Evolutionary conservation across 2,797 vertebrate genomes (phyloP).

Genomic region (Sebastes dallii): DNA sequence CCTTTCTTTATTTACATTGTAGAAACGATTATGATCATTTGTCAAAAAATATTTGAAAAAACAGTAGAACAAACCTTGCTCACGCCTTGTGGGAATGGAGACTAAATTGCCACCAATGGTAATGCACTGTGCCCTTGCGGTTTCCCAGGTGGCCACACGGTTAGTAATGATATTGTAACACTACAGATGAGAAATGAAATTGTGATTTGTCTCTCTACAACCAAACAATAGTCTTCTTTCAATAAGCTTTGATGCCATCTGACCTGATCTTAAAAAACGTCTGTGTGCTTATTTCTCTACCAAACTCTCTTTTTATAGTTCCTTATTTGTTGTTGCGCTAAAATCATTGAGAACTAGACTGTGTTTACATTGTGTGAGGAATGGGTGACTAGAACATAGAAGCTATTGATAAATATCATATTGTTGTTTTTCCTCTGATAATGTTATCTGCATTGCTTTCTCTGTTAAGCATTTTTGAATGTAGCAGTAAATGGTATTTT

Average conservation of each 20-base stretch:
- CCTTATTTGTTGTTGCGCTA: not conserved
- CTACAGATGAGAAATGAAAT: conserved; percentile 33
- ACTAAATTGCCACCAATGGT: conserved; percentile 54
- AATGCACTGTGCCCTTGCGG: conserved; percentile 55
- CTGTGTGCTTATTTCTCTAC: not conserved
- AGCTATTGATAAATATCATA: not conserved
- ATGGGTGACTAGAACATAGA: not conserved
- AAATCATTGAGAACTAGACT: not conserved
- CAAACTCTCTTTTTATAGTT: not conserved
- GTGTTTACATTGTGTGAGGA: not conserved
- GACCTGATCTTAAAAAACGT: not conserved
- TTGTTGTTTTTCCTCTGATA: not conserved
- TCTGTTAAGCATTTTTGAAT: not conserved
- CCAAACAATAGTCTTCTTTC: not conserved
- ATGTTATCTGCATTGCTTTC: not conserved
- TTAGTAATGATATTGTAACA: conserved; percentile 64
- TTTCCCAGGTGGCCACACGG: conserved; percentile 53
- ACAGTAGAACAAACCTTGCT: conserved; percentile 67
- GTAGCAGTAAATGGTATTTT: not conserved
- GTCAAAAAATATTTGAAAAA: not conserved
- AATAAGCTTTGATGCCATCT: not conserved
- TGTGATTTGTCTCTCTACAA: not conserved
- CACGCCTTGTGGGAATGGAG: conserved; percentile 62
- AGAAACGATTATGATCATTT: not conserved
- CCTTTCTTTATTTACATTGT: not conserved